These are phyloP conservation scores for Drosophila tanythrix DNA, from an alignment of 2,888 invertebrate genomes.

Conservation along the genomic window DNA sequence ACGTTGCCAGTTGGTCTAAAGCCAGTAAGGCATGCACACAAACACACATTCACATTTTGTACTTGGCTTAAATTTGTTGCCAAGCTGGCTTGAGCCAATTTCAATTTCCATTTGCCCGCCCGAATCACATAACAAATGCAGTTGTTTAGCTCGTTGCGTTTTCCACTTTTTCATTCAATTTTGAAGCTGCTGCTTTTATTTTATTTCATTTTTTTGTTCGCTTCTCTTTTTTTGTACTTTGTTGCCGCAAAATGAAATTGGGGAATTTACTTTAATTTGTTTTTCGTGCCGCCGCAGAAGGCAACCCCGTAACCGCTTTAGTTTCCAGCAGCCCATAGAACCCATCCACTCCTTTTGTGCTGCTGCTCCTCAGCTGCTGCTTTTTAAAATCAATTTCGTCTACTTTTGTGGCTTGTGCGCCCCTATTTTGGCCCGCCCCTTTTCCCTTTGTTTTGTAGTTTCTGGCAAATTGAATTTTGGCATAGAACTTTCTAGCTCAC, in stretches of 20 bases:
- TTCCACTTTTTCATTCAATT: constrained; percentile 61
- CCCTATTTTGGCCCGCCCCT: constrained; percentile 7
- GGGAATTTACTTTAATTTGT: constrained; percentile 80
- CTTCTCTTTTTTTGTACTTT: constrained; percentile 49
- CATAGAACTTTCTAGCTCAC: constrained; percentile 58
- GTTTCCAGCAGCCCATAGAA: constrained; percentile 7
- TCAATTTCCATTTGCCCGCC: constrained; percentile 21
- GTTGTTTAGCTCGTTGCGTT: constrained; percentile 66
- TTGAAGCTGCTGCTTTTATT: constrained; percentile 47
- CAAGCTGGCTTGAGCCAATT: constrained; percentile 16
- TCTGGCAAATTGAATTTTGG: constrained; percentile 73
- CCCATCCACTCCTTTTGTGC: background rate
- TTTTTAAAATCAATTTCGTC: constrained; percentile 80
- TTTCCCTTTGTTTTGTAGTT: constrained; percentile 71
- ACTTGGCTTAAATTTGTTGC: background rate
- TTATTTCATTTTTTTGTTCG: constrained; percentile 8
- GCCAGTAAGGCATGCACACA: background rate
- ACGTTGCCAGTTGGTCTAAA: constrained; percentile 34
- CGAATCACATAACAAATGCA: constrained; percentile 55
- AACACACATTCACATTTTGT: background rate
- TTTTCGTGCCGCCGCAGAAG: constrained; percentile 78
- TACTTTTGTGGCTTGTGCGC: constrained; percentile 61
- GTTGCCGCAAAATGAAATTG: constrained; percentile 78
- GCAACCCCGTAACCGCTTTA: constrained; percentile 31
- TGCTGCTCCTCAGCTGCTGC: constrained; percentile 41